Conservation (phyloP, 1,140 invertebrate species). For the Nilaparvata lugens region DNA sequence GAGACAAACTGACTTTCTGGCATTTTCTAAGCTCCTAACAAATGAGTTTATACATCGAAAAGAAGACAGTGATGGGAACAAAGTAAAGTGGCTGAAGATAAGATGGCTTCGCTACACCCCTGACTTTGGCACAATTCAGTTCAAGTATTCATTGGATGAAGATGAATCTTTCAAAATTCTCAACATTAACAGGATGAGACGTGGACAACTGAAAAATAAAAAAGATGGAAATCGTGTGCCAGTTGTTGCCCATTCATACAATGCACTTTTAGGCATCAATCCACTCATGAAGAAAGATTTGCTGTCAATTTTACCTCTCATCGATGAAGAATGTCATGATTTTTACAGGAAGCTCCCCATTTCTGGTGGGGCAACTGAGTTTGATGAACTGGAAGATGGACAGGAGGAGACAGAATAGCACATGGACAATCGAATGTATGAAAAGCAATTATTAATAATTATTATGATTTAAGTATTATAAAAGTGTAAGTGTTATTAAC, state of each 20-base stretch:
- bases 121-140: neutral
- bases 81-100: no score
- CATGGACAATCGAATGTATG: neutral
- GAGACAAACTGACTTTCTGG: no score
- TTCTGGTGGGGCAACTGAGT: neutral
- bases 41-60: no score
- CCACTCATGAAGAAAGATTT: neutral
- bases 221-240: no score
- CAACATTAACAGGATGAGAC: no score
- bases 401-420: neutral
- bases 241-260: neutral
- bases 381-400: neutral
- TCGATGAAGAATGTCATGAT: neutral
- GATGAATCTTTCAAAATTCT: no score
- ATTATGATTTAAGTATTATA: neutral
- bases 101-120: no score
- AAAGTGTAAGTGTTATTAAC: neutral
- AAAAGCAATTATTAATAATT: neutral
- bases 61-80: no score
- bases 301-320: neutral
- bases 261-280: neutral
- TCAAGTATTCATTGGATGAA: no score
- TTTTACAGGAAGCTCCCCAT: neutral
- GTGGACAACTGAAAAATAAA: no score
- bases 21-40: no score